These are phyloP conservation scores for Buceros bicornis DNA, from an alignment of 2,797 vertebrate species.

Conservation along the genomic window DNA sequence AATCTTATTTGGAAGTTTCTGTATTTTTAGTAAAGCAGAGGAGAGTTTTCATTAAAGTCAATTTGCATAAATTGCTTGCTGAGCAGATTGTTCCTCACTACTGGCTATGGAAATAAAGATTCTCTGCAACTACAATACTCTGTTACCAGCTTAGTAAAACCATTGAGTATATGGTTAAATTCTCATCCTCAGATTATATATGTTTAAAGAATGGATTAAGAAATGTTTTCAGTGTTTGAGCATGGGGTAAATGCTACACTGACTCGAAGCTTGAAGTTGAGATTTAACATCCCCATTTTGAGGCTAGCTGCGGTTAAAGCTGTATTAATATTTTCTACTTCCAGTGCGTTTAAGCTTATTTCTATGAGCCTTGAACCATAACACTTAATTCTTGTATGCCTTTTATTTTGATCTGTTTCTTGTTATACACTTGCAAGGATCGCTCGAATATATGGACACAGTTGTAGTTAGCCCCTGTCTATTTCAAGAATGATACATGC, in stretches of 20 bases:
- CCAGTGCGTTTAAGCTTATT: neutral
- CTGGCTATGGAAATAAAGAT: neutral
- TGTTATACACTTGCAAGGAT: neutral
- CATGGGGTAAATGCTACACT: neutral
- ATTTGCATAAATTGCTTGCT: conserved; percentile 37
- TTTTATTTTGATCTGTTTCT: neutral
- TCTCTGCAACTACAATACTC: neutral
- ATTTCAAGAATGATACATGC: neutral
- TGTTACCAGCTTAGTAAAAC: neutral
- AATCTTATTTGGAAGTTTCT: neutral
- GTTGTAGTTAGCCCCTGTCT: neutral
- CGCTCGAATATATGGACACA: neutral
- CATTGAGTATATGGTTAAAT: neutral
- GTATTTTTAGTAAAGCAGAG: neutral
- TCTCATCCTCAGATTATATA: neutral
- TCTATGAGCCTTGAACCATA: neutral
- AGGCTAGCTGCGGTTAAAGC: neutral
- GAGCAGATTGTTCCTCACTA: neutral
- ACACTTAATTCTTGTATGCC: neutral
- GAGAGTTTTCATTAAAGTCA: conserved; percentile 28
- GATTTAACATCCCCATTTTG: neutral
- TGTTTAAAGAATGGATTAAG: neutral
- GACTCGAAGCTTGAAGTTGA: neutral
- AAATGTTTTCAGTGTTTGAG: neutral
- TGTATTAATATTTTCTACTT: neutral